Evolutionary conservation across 2,888 invertebrate species (phyloP), one percentile per base, ranked within the genome.

Genomic region (Alsophila aescularia): DNA sequence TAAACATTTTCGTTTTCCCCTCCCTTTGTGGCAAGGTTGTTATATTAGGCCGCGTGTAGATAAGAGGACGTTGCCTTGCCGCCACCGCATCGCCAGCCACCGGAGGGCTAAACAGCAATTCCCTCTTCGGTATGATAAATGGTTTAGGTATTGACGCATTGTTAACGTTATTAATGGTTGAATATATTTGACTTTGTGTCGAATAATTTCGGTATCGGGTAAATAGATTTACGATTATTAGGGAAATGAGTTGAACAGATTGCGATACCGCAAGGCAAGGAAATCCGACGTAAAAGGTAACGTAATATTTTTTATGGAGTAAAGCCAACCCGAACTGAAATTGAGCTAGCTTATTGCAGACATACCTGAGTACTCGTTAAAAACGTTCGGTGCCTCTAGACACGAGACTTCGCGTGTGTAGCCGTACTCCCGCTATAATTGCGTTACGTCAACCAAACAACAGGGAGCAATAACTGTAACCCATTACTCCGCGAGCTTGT

Each of bases 361-460:
- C 15, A 15, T 40, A 32, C 39, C 48, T 45, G 35, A 32, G 45
- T 55, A 24, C 50, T 29, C 44, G 44, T 68, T 56, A 24, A 51
- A 64, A 66, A 60, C 57, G 60, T 45, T 58, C 40, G 51, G 29
- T 47, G 21, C 41, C 56, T 66, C 37, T 15, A 54, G 58, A 59
- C 77, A 79, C 79, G 80, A 71, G 62, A 79, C 60, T 74, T 83
- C 68, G 82, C 83, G 81, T 83, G 82, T 79, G 78, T 64, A 65
- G 68, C 62, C 55, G 62, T 64, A 69, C 71, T 69, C 65, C 57
- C 64, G 53, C 63, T 52, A 62, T 83, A 80, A 83, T 83, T 79
- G 73, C 72, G 69, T 77, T 75, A 79, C 79, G 74, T 78, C 73
- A 73, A 69, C 72, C 70, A 69, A 80, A 77, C 75, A 77, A 76